These are phyloP conservation scores for Neotoxoptera formosana DNA, from an alignment of 1,140 invertebrate species.

Conservation along the genomic window DNA sequence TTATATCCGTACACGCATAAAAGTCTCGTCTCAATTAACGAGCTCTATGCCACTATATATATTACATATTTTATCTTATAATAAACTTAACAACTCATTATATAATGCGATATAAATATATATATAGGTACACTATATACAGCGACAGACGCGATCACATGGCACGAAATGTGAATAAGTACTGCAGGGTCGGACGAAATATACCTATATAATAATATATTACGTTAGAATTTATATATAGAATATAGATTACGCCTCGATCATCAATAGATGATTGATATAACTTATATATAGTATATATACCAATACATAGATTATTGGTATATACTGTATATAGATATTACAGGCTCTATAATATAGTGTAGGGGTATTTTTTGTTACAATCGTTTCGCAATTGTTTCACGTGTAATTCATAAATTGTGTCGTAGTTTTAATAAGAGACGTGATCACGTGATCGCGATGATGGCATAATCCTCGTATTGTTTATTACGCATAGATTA, in stretches of 20 bases:
- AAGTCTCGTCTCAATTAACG: conserved; percentile 15
- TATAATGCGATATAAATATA: neutral
- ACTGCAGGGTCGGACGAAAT: neutral
- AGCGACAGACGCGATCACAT: neutral
- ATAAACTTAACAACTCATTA: neutral
- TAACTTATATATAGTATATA: too few species aligned
- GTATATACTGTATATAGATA: too few species aligned
- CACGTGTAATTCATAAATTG: too few species aligned
- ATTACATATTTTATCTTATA: neutral
- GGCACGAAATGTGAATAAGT: neutral
- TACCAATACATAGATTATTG: neutral
- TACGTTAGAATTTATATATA: neutral
- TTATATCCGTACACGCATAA: neutral
- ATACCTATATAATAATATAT: neutral
- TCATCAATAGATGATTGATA: neutral
- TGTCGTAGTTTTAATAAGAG: too few species aligned
- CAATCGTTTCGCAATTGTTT: too few species aligned
- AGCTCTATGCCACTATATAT: neutral
- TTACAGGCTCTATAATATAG: too few species aligned
- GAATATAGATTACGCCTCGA: neutral
- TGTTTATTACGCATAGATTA: too few species aligned
- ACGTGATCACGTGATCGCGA: too few species aligned
- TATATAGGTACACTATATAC: neutral
- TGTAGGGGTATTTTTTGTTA: too few species aligned
- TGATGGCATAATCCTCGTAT: too few species aligned